Evolutionary conservation across 2,113 vertebrate species (phyloP).

Genomic region (Crotalus helleri): DNA sequence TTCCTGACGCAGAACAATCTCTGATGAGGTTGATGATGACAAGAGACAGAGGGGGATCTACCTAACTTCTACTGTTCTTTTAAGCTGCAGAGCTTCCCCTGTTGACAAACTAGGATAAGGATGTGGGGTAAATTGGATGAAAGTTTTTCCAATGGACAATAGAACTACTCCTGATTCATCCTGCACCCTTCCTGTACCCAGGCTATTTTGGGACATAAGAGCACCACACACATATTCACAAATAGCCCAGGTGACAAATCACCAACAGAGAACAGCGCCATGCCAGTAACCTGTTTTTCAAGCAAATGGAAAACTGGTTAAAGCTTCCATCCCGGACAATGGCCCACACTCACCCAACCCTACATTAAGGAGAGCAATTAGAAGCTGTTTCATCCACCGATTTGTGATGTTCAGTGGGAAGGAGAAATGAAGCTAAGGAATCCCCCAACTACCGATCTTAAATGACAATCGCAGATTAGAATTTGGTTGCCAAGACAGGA

Average conservation of each 20-base stretch:
- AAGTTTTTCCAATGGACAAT: neutral
- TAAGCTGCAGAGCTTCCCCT: neutral
- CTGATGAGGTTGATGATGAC: neutral
- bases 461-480: neutral
- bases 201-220: neutral
- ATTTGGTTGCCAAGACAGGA: no score
- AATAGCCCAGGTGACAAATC: neutral
- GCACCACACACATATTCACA: neutral
- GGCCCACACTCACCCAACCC: neutral
- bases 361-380: neutral
- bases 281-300: neutral
- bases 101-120: neutral
- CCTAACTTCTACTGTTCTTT: neutral
- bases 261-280: neutral
- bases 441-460: neutral
- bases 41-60: neutral
- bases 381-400: neutral
- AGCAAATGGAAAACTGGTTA: neutral
- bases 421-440: neutral
- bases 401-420: neutral
- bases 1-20: neutral
- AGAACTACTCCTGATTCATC: neutral
- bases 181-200: neutral
- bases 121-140: neutral
- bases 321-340: neutral